Base-by-base conservation (phyloP, 2,113 vertebrate genomes). In the Hippocampus guttulatus region DNA sequence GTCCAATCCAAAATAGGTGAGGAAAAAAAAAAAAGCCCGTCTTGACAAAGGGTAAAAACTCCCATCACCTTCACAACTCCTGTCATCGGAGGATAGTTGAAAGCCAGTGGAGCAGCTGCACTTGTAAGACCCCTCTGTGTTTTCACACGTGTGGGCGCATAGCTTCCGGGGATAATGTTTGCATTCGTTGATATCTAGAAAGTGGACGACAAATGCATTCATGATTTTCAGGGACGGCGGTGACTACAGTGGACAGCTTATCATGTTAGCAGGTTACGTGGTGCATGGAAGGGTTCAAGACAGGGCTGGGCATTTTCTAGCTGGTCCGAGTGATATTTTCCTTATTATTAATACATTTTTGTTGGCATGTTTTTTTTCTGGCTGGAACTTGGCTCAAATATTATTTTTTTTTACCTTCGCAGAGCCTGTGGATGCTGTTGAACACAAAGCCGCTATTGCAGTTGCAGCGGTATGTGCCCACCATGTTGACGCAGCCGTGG, bases 71-170 rank as follows among this genome's bases (percentile, higher is more conserved):
- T 98, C 93, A 63, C 97, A 98, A 8, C 91, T 95, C n/a, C 93
- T 92, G 40, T 90, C 89, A 0, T 97, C 94, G 1, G 67, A 0
- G 1, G 95, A 90, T 66, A 98, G 92, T 52, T 91, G 92, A 91
- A 98, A 98, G 66, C 97, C 96, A 16, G 71, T 63, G 10, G 93
- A 91, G 71, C 97, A 98, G 70, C 93, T 95, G 87, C 97, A 98
- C 61, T 83, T 88, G 78, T 94, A 98, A 64, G 96, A 98, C 7
- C 96, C 96, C 2, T 90, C 91, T 0, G 93, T 93, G 77, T 98
- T 98, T 41, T 95, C 94, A 67, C 96, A 98, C 79, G 93, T 96
- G 88, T 98, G 96, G 57, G 93, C 93, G 15, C 96, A 98, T 15
- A 98, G 91, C 21, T 92, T 94, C 7, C 92, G 93, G 0, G 95